Percentiles rank a stretch among this genome's conserved stretches.
These are phyloP conservation scores for Anoplophora glabripennis DNA, from an alignment of 1,140 invertebrate genomes.

Conservation along the genomic window DNA sequence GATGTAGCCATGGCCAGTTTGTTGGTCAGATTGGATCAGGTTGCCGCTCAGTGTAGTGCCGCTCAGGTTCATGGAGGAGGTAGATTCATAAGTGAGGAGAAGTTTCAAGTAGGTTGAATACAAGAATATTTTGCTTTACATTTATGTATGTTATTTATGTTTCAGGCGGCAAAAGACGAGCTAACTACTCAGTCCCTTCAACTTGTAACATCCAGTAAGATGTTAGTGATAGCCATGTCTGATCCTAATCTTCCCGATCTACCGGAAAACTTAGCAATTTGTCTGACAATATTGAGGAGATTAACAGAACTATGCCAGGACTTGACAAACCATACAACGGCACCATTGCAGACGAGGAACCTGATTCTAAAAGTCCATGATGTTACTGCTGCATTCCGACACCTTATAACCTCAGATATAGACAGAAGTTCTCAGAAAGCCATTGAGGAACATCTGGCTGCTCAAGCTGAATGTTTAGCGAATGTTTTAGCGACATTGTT, in stretches of 20 bases:
- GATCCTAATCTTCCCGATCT: slow-evolving; percentile 57
- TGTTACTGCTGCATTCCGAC: slow-evolving; percentile 74
- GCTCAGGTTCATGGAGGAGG: slow-evolving; percentile 69
- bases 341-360: slow-evolving; percentile 74
- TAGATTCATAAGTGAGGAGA: slow-evolving; percentile 66
- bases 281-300: slow-evolving; percentile 64
- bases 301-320: slow-evolving; percentile 69
- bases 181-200: slow-evolving; percentile 76
- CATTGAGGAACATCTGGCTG: slow-evolving; percentile 62
- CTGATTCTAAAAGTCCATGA: slow-evolving; percentile 76
- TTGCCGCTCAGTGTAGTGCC: slow-evolving; percentile 63
- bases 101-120: slow-evolving; percentile 59
- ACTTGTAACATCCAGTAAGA: slow-evolving; percentile 78
- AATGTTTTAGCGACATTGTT: slow-evolving; percentile 77
- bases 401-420: slow-evolving; percentile 62
- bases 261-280: slow-evolving; percentile 65
- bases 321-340: slow-evolving; percentile 69
- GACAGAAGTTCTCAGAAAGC: slow-evolving; percentile 50
- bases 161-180: slow-evolving; percentile 67
- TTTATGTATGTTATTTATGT: slow-evolving; percentile 3
- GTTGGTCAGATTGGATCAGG: slow-evolving; percentile 63
- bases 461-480: slow-evolving; percentile 76
- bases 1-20: slow-evolving; percentile 65
- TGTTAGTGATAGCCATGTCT: slow-evolving; percentile 76
- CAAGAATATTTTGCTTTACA: no score